Percentiles rank a stretch among this genome's conserved stretches.
These are phyloP conservation scores for Euproctis similis DNA, from an alignment of 2,888 invertebrate genomes.

Conservation along the genomic window DNA sequence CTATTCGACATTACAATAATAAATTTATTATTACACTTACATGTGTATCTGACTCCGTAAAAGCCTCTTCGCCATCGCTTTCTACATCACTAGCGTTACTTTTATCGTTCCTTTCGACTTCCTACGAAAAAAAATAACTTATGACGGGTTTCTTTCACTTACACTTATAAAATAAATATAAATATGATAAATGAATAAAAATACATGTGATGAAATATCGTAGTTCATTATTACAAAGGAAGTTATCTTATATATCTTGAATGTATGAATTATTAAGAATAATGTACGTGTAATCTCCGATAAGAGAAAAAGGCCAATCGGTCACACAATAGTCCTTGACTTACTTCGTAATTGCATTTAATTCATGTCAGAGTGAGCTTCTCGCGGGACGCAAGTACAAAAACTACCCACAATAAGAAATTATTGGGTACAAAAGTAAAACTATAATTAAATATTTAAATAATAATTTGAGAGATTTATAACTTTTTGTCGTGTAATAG, in stretches of 20 bases:
- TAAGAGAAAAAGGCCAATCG: slow-evolving; percentile 35
- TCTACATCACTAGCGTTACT: slow-evolving; percentile 59
- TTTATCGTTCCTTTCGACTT: slow-evolving; percentile 50
- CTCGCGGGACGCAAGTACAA: too few relatives aligned
- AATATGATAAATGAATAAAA: slow-evolving; percentile 10
- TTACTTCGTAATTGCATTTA: slow-evolving; percentile 15
- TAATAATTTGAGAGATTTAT: too few relatives aligned
- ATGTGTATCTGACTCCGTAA: slow-evolving; percentile 58
- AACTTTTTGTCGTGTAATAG: too few relatives aligned
- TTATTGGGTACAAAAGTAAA: too few relatives aligned
- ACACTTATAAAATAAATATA: too few relatives aligned
- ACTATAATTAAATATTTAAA: neutral
- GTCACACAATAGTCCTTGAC: slow-evolving; percentile 32
- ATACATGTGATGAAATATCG: neutral
- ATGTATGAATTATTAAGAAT: slow-evolving; percentile 13
- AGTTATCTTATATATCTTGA: too few relatives aligned
- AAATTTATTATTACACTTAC: slow-evolving; percentile 44
- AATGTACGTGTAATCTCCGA: slow-evolving; percentile 16
- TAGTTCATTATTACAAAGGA: neutral
- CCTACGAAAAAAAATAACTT: too few relatives aligned
- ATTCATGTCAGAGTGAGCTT: too few relatives aligned
- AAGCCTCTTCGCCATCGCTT: slow-evolving; percentile 68
- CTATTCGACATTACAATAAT: neutral
- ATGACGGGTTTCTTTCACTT: too few relatives aligned
- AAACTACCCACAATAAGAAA: too few relatives aligned